Evolutionary conservation across 2,888 invertebrate species (phyloP).

Genomic region (Phrixothrix hirtus): DNA sequence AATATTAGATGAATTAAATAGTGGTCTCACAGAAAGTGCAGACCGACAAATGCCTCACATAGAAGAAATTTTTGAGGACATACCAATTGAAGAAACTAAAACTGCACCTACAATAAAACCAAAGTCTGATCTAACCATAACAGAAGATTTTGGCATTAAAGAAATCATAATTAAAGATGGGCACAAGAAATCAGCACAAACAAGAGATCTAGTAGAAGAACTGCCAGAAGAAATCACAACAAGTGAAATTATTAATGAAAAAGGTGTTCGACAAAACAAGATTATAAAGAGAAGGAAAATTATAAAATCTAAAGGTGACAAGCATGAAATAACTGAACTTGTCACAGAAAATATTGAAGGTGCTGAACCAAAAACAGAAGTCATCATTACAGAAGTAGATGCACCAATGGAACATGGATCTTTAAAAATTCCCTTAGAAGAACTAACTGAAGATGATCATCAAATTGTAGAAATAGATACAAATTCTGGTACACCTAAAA

Average conservation of each 20-base stretch:
- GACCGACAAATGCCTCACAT: constrained; percentile 27
- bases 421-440: constrained; percentile 29
- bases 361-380: constrained; percentile 7
- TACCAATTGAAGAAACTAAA: constrained; percentile 43
- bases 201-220: constrained; percentile 47
- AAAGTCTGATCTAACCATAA: constrained; percentile 47
- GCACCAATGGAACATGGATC: constrained; percentile 28
- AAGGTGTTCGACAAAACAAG: constrained; percentile 34
- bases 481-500: constrained; percentile 50
- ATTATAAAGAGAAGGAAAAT: constrained; percentile 37
- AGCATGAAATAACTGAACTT: constrained; percentile 36
- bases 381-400: constrained; percentile 12
- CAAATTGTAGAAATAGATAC: constrained; percentile 54
- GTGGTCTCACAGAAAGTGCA: constrained; percentile 1
- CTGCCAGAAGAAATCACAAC: constrained; percentile 43
- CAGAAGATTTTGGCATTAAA: constrained; percentile 16
- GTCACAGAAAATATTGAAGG: constrained; percentile 30
- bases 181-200: constrained; percentile 41
- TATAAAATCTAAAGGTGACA: constrained; percentile 43
- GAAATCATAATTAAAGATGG: too few species aligned
- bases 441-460: constrained; percentile 47
- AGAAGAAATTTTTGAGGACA: constrained; percentile 46
- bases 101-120: not conserved
- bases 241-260: constrained; percentile 38
- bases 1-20: constrained; percentile 52